Base-by-base conservation (phyloP, 2,888 invertebrate species). In the Yponomeuta evonymella region DNA sequence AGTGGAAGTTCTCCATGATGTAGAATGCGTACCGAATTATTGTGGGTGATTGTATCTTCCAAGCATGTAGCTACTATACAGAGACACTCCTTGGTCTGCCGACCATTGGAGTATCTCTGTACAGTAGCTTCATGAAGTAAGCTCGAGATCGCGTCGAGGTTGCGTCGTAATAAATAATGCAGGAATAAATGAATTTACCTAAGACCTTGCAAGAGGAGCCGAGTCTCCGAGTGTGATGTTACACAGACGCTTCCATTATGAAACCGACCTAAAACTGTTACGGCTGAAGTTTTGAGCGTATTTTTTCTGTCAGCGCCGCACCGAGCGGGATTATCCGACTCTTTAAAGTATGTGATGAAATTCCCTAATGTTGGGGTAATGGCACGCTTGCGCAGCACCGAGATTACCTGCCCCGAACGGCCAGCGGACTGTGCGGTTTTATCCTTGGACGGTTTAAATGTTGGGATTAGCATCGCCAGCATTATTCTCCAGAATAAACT, bases 341-440 rank as follows among this genome's bases (percentile, higher is more conserved):
- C 51, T 58, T 58, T 58, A 58, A 58, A 58, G 51, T 58, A 58
- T 58, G 51, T 58, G 51, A 58, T 58, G 51, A 58, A 58, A 58
- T 58, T 58, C 51, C 51, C 15, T 58, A 58, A 58, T 58, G 51
- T 58, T 58, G 15, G 15, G 51, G 51, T 58, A 58, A 58, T 15
- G 51, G 51, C 51, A 15, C 51, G 15, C 51, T 58, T 9, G 15
- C 51, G 5, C 51, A 58, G 51, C 51, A 15, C 51, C 51, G 51
- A 58, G 51, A 58, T 58, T 58, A 58, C 12, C 51, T 12, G 51
- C 51, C 51, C 15, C 51, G 51, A 58, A 12, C 51, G 51, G 51
- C 51, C 15, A 12, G 51, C 51, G 51, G 51, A 58, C 51, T 58
- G 51, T 58, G 51, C 51, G 51, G 51, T 58, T 58, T 58, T 58